Evolutionary conservation across 2,888 invertebrate species (phyloP).

Genomic region (Lacanobia wlatinum): DNA sequence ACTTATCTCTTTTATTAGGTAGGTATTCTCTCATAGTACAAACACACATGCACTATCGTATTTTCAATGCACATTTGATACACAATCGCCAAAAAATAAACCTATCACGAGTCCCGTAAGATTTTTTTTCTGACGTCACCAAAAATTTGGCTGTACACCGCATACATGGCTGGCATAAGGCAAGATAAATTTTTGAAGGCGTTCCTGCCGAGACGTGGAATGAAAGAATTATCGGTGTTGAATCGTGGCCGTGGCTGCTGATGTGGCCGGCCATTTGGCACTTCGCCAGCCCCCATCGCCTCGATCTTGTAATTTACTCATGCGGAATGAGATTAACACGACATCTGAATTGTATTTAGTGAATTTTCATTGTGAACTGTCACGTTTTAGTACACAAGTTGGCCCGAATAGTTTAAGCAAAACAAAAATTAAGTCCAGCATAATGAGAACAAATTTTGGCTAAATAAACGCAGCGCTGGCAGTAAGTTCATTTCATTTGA

Average conservation of each 20-base stretch:
- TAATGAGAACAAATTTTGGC: slow-evolving; percentile 47
- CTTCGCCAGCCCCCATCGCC: slow-evolving; percentile 77
- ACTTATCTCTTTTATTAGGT: neutral
- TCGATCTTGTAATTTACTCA: slow-evolving; percentile 86
- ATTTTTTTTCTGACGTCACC: slow-evolving; percentile 35
- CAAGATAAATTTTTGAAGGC: slow-evolving; percentile 69
- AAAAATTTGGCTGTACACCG: slow-evolving; percentile 35
- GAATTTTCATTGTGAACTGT: slow-evolving; percentile 71
- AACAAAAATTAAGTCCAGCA: slow-evolving; percentile 43
- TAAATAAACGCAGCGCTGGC: slow-evolving; percentile 43
- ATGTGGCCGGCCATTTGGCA: slow-evolving; percentile 85
- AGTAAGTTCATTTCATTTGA: slow-evolving; percentile 51
- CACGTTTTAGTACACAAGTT: slow-evolving; percentile 52
- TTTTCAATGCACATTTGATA: slow-evolving; percentile 14
- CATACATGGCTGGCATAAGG: slow-evolving; percentile 60
- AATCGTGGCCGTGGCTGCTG: slow-evolving; percentile 78
- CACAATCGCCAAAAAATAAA: slow-evolving; percentile 20
- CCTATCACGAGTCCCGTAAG: slow-evolving; percentile 10
- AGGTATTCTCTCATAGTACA: neutral
- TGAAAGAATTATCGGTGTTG: slow-evolving; percentile 82
- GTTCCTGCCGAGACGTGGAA: slow-evolving; percentile 73
- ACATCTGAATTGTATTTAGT: slow-evolving; percentile 84
- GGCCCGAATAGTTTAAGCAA: slow-evolving; percentile 30
- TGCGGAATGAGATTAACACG: slow-evolving; percentile 85
- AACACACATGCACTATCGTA: slow-evolving; percentile 11